Evolutionary conservation across 2,888 invertebrate species (phyloP), one percentile per base, ranked within the genome.

Genomic region (Hoplodrina blanda): DNA sequence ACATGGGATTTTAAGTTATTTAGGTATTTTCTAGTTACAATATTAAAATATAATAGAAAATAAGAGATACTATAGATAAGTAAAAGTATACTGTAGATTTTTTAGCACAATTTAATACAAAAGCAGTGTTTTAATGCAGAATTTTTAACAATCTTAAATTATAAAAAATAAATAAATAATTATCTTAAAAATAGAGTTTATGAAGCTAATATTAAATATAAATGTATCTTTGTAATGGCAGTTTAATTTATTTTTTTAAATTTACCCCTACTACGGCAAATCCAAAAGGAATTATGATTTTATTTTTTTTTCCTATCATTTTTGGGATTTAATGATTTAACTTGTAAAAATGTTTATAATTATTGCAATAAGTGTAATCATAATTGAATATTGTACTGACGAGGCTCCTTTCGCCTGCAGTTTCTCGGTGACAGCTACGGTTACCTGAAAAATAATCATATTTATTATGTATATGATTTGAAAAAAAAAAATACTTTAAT

Each of bases 401-500:
- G 77, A 64, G 6, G 71, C 72, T 49, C 68, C 59, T 17, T 11
- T 17, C 0, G 69, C 63, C 0, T 67, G 57, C 7, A 83, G 54
- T 33, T 85, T 86, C 56, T 82, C 88, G 4, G 84, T 74, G 0
- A 85, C 87, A 6, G 81, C 30, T 53, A 66, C 57, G 60, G n/a
- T 54, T 25, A 84, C 75, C 88, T 88, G 82, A 59, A n/a, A 82
- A n/a, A n/a, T n/a, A n/a, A n/a, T n/a, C n/a, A n/a, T n/a, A n/a
- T n/a, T n/a, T n/a, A n/a, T n/a, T n/a, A n/a, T n/a, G n/a, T n/a
- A n/a, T n/a, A n/a, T n/a, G n/a, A n/a, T n/a, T n/a, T n/a, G n/a
- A n/a, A 82, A 52, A 63, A 54, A 63, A 17, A 52, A 52, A 41
- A 44, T 46, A 46, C 15, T 46, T 13, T 44, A n/a, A n/a, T n/a